Evolutionary conservation across 2,797 vertebrate genomes (phyloP).

Genomic region (Cheirogaleus major): DNA sequence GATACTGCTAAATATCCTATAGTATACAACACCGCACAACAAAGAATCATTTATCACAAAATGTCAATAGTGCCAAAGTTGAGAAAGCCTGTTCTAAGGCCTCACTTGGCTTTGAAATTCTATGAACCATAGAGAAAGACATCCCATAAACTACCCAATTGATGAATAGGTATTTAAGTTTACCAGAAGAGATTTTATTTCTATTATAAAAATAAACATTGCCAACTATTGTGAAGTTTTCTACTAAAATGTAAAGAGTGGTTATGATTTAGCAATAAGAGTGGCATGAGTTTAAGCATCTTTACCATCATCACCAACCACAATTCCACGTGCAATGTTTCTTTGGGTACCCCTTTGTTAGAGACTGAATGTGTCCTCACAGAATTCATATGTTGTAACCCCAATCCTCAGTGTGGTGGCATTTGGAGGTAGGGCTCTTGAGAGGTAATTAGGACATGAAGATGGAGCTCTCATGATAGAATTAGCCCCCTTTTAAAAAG

Average conservation of each 20-base stretch:
- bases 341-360: not conserved
- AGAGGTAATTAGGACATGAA: not conserved
- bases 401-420: not conserved
- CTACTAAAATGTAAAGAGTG: not conserved
- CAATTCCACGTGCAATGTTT: not conserved
- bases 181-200: not conserved
- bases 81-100: not conserved
- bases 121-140: not conserved
- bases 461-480: not conserved
- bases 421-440: not conserved
- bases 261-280: conserved; percentile 2
- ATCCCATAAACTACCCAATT: not conserved
- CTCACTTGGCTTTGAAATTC: not conserved
- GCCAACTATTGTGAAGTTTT: not conserved
- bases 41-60: not conserved
- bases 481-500: not conserved
- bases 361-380: not conserved
- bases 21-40: not conserved
- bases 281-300: not conserved
- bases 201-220: conserved; percentile 47
- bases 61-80: not conserved
- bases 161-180: not conserved
- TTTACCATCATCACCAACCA: not conserved
- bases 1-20: not conserved
- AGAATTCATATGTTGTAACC: not conserved